Percentiles rank a stretch among this genome's conserved stretches.
Evolutionary conservation across 2,797 vertebrate genomes (phyloP).

Genomic region (Intellagama lesueurii): DNA sequence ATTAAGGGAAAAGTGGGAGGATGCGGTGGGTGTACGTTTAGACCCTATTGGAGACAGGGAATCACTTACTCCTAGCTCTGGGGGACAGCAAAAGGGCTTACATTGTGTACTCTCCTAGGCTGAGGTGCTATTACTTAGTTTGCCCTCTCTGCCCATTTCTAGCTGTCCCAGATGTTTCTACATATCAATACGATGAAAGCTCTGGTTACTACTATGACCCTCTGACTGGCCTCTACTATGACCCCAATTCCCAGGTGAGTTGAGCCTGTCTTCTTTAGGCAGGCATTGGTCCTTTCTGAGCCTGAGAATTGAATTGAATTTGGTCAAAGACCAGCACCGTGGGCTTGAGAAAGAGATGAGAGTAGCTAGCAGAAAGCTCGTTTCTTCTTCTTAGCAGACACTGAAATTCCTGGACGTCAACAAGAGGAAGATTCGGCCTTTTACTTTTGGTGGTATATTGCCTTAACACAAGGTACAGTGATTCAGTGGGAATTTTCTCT

Average conservation of each 20-base stretch:
- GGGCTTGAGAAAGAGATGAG: background rate
- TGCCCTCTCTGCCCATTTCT: slow-evolving; percentile 24
- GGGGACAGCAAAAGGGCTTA: background rate
- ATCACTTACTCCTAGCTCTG: background rate
- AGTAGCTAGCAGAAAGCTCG: background rate
- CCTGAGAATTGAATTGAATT: background rate
- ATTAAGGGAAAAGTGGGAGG: background rate
- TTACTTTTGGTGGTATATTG: background rate
- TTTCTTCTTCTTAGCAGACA: background rate
- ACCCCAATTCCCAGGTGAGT: slow-evolving; percentile 87
- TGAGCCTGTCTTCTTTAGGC: background rate
- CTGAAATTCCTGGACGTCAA: background rate
- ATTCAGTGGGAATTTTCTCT: background rate
- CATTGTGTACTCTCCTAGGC: too few species aligned
- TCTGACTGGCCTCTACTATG: slow-evolving; percentile 92
- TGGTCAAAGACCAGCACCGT: too few species aligned
- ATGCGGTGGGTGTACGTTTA: background rate
- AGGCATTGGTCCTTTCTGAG: background rate
- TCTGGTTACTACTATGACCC: slow-evolving; percentile 93
- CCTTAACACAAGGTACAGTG: background rate
- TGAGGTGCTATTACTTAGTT: too few species aligned
- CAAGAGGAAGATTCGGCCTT: too few species aligned
- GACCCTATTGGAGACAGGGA: background rate
- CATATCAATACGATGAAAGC: slow-evolving; percentile 91
- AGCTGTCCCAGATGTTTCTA: slow-evolving; percentile 92